Conservation (phyloP, 30 jellyfish, hydroid and myxozoan genomes). For the Cassiopea andromeda region DNA sequence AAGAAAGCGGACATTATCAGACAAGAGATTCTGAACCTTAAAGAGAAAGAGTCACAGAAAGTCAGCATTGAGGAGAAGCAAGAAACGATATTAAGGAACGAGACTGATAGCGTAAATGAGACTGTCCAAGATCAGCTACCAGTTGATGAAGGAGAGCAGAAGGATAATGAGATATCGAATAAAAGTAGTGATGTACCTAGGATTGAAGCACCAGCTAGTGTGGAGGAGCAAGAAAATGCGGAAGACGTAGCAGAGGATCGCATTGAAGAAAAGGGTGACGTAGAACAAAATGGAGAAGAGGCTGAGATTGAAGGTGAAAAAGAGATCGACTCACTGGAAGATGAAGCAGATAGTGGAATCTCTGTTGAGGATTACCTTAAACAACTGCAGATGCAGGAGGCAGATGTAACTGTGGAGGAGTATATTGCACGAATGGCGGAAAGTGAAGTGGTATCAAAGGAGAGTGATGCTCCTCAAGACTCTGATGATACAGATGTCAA, state of each 20-base stretch:
- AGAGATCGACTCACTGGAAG: neutral
- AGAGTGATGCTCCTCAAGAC: neutral
- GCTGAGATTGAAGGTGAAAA: slow-evolving; percentile 9
- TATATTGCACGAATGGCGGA: slow-evolving; percentile 34
- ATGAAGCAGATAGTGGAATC: slow-evolving; percentile 59
- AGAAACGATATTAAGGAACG: neutral
- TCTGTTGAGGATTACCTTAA: slow-evolving; percentile 59
- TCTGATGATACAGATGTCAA: neutral
- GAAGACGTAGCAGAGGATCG: neutral
- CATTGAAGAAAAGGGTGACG: neutral
- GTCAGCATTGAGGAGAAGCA: slow-evolving; percentile 14
- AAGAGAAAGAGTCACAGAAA: slow-evolving; percentile 62
- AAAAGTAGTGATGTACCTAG: neutral
- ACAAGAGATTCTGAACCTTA: slow-evolving; percentile 46
- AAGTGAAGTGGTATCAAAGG: neutral
- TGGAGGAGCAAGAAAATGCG: neutral
- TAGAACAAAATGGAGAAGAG: neutral
- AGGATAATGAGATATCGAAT: neutral
- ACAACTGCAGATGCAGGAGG: slow-evolving; percentile 5
- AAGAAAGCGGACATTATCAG: slow-evolving; percentile 63
- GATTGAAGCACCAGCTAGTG: neutral
- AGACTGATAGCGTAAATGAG: neutral
- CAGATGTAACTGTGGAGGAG: slow-evolving; percentile 34
- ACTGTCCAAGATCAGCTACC: neutral
- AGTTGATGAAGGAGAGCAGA: neutral